Base-by-base conservation (phyloP, 2,888 invertebrate species). In the Sesia bembeciformis region DNA sequence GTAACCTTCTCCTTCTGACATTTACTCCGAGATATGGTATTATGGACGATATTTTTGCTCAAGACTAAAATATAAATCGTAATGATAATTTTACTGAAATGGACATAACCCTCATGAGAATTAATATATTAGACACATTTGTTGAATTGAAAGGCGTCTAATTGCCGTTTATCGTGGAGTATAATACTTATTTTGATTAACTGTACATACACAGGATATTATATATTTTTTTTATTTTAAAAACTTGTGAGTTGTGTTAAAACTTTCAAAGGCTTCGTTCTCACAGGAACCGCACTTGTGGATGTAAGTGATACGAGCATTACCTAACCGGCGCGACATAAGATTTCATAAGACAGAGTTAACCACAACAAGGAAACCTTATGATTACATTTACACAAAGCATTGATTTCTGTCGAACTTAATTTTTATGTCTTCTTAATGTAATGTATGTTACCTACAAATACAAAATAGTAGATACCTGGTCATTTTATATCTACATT, bases 321-420 rank as follows among this genome's bases (percentile, higher is more conserved):
- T 64, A 70, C 63, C 64, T 57, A 59, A 56, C 53, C 53, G 54
- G 54, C 51, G 54, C 64, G 60, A 65, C 72, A 70, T 69, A 65
- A 73, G 74, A 78, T 76, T 78, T 68, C 63, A 67, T 68, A 70
- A 65, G 62, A 65, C 57, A 65, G 70, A 65, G 62, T 63, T 62
- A 62, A 78, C 76, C 78, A 65, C 75, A 74, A 67, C 64, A 65
- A 57, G 65, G 78, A 80, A 81, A 63, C 76, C 80, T 53, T 64
- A 68, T 60, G 64, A 69, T 57, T 64, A 63, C 50, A 49, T 53
- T 57, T 64, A 63, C 50, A 49, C 52, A 53, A 50, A 54, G 56
- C 55, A 57, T 54, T 56, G 50, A 56, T 58, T 56, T 56, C 53
- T 56, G 52, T 52, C 23, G 23, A 23, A 23, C 23, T 23, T 23